These are phyloP conservation scores for Hydraecia micacea DNA, from an alignment of 2,888 invertebrate genomes.

Conservation along the genomic window DNA sequence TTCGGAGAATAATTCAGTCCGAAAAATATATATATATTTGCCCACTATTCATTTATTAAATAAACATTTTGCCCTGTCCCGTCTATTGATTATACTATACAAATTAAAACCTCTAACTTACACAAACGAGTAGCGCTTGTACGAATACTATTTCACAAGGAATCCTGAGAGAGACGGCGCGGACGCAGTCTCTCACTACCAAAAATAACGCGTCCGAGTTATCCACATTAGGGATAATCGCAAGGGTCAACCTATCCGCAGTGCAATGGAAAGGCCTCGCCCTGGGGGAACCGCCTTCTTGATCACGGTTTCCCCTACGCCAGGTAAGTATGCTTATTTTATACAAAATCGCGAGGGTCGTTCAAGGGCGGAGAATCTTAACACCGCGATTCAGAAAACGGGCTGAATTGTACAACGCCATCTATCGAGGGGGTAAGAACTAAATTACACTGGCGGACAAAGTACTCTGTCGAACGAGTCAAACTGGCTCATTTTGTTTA, in stretches of 20 bases:
- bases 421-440: slow-evolving; percentile 38
- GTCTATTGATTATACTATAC: too few species aligned
- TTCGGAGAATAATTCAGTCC: not conserved
- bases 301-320: slow-evolving; percentile 33
- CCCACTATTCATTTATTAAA: too few species aligned
- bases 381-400: slow-evolving; percentile 33
- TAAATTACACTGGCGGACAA: slow-evolving; percentile 24
- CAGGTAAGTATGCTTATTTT: slow-evolving; percentile 13
- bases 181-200: slow-evolving; percentile 34
- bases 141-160: too few species aligned
- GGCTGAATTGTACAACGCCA: slow-evolving; percentile 40
- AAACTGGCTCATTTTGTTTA: slow-evolving; percentile 52
- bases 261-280: slow-evolving; percentile 25
- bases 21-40: too few species aligned
- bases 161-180: slow-evolving; percentile 22
- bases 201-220: slow-evolving; percentile 34
- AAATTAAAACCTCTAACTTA: too few species aligned
- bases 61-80: too few species aligned
- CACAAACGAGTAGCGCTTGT: too few species aligned
- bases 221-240: slow-evolving; percentile 40
- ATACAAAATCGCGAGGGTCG: not conserved
- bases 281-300: slow-evolving; percentile 22
- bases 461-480: slow-evolving; percentile 11
- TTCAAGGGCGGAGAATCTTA: slow-evolving; percentile 16
- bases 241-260: slow-evolving; percentile 37